These are phyloP conservation scores for Syngnathus floridae DNA, from an alignment of 2,113 vertebrate species.

Conservation along the genomic window DNA sequence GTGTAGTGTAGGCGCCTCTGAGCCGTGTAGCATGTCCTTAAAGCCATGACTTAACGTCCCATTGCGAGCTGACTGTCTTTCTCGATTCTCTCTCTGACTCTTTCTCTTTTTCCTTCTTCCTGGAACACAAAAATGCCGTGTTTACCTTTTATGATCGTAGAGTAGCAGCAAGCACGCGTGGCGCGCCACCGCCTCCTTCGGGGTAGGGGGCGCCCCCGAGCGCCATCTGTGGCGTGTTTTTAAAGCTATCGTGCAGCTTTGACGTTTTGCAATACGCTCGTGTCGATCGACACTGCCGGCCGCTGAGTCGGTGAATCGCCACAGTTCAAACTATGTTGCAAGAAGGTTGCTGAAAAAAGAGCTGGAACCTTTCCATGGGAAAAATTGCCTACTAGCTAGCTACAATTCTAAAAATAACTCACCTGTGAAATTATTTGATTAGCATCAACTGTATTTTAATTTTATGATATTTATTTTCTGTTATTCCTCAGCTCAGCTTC, in stretches of 20 bases:
- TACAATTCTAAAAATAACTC: too few species aligned
- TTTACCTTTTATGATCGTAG: constrained; percentile 67
- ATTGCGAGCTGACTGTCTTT: constrained; percentile 42
- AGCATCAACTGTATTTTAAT: not conserved
- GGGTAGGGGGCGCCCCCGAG: constrained; percentile 14
- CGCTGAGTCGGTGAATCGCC: not conserved
- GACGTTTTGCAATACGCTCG: constrained; percentile 60
- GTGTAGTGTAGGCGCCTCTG: constrained; percentile 21
- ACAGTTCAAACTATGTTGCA: not conserved
- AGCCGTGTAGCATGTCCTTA: constrained; percentile 69
- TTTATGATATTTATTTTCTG: not conserved
- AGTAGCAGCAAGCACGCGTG: constrained; percentile 61
- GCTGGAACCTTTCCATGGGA: not conserved
- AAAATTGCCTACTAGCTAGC: not conserved
- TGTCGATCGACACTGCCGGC: not conserved
- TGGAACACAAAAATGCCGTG: constrained; percentile 48
- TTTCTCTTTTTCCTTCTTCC: constrained; percentile 61
- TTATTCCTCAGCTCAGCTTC: not conserved
- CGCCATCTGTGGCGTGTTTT: constrained; percentile 48
- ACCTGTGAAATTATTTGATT: too few species aligned
- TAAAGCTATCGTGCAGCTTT: constrained; percentile 59
- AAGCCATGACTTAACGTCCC: constrained; percentile 68
- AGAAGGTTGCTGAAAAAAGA: not conserved
- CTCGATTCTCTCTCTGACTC: constrained; percentile 23
- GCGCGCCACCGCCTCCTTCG: constrained; percentile 24